A percentile compares a stretch with the other conserved stretches of the same genome.
phyloP scores from a whole-genome alignment of 2,888 invertebrate species.

The Colletes collaris region DNA sequence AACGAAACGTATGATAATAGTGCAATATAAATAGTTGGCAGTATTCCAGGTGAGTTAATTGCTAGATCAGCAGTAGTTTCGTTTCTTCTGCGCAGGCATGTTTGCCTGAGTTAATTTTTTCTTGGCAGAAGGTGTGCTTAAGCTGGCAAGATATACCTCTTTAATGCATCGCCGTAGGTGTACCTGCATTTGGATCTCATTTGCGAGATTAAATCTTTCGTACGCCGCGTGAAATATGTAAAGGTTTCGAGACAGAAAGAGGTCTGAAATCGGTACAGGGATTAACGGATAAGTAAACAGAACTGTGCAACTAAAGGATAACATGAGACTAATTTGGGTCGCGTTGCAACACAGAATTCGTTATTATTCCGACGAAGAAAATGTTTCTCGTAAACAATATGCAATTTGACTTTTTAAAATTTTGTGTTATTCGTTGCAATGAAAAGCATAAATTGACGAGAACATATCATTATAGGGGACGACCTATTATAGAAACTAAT shows the following conservation, averaged over 20 bases:
- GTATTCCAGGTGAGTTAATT: conserved; percentile 66
- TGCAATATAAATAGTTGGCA: conserved; percentile 69
- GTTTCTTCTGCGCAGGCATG: conserved; percentile 50
- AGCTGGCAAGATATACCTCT: conserved; percentile 58
- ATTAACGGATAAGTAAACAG: neutral
- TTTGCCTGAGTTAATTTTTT: conserved; percentile 58
- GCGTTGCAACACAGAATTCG: no score
- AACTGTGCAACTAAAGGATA: neutral
- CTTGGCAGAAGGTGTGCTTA: conserved; percentile 62
- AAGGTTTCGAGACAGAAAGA: conserved; percentile 18
- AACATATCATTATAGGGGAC: no score
- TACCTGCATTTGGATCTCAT: conserved; percentile 59
- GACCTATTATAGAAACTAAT: no score
- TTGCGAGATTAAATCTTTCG: conserved; percentile 66
- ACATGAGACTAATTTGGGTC: neutral
- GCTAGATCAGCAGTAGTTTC: conserved; percentile 67
- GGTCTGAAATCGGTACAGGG: neutral
- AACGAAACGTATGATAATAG: conserved; percentile 64
- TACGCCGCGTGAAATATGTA: conserved; percentile 38
- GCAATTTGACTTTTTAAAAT: no score
- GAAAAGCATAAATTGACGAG: no score
- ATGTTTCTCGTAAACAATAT: no score
- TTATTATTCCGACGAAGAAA: no score
- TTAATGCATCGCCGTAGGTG: conserved; percentile 51
- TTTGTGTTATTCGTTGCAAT: no score